Conservation (phyloP, 2,113 vertebrate genomes). For the Platysteira castanea region DNA sequence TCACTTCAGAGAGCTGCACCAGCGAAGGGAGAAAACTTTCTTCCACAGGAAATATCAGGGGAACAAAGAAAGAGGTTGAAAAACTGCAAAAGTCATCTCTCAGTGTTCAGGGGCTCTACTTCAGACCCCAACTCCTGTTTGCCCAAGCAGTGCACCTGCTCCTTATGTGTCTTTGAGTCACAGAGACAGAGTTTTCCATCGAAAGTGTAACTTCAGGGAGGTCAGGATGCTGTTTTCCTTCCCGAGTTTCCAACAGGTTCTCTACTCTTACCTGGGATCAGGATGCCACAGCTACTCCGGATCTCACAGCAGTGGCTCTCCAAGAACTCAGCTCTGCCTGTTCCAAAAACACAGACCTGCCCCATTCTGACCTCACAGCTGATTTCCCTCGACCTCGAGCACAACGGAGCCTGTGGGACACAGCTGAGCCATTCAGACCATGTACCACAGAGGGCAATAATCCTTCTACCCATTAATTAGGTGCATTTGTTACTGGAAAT, state of each 20-base stretch:
- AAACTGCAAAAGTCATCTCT: not conserved
- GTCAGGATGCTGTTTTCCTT: not conserved
- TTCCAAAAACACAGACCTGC: not conserved
- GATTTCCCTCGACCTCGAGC: not conserved
- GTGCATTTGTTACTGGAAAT: slow-evolving; percentile 2
- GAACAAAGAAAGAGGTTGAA: not conserved
- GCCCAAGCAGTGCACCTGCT: not conserved
- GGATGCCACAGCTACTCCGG: not conserved
- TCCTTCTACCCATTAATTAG: not conserved
- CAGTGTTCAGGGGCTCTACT: not conserved
- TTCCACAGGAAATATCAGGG: not conserved
- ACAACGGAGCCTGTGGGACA: not conserved
- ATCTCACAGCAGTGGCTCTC: not conserved
- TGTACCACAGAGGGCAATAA: not conserved
- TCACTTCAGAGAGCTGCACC: not conserved
- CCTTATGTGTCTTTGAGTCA: not conserved
- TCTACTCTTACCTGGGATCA: not conserved
- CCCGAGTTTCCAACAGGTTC: not conserved
- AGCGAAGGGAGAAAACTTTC: not conserved
- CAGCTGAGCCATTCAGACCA: not conserved
- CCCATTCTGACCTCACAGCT: not conserved
- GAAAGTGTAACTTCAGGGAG: not conserved
- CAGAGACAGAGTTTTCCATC: not conserved
- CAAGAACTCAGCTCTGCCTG: not conserved
- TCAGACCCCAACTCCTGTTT: not conserved